Evolutionary conservation across 2,888 invertebrate genomes (phyloP).

Genomic region (Drepanosiphum platanoidis): DNA sequence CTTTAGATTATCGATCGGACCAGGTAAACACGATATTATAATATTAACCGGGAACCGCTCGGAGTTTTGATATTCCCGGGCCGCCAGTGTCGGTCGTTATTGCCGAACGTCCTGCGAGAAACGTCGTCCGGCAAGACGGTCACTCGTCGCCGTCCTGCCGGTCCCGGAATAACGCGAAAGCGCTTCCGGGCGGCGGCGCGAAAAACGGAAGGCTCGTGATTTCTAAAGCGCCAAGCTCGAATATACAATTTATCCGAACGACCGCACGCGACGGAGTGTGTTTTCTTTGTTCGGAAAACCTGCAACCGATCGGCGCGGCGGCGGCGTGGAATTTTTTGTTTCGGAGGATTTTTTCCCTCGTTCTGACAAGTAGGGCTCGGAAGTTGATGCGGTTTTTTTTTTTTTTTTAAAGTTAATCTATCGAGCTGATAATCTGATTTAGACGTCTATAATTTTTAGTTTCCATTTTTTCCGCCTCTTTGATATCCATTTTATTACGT

Average conservation of each 20-base stretch:
- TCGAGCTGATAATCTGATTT: too few species aligned
- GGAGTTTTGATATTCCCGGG: conserved; percentile 4
- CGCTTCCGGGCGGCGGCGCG: neutral
- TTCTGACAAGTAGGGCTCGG: too few species aligned
- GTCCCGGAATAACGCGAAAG: neutral
- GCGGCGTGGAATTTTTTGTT: too few species aligned
- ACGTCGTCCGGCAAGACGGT: conserved; percentile 7
- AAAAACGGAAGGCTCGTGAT: neutral
- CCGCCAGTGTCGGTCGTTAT: conserved; percentile 1
- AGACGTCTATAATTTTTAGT: too few species aligned
- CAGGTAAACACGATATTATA: conserved; percentile 31
- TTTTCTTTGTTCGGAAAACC: neutral
- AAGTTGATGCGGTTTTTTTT: too few species aligned
- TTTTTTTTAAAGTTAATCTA: too few species aligned
- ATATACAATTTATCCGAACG: conserved; percentile 10
- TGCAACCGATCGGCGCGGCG: neutral
- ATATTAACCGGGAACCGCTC: neutral
- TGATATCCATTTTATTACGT: too few species aligned
- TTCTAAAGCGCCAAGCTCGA: neutral
- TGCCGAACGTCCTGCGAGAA: neutral
- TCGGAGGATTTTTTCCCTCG: neutral
- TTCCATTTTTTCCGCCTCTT: too few species aligned
- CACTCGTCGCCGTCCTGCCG: neutral
- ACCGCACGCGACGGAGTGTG: neutral
- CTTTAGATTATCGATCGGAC: neutral